These are phyloP conservation scores for Hippotragus niger DNA, from an alignment of 2,113 vertebrate species.

Conservation along the genomic window DNA sequence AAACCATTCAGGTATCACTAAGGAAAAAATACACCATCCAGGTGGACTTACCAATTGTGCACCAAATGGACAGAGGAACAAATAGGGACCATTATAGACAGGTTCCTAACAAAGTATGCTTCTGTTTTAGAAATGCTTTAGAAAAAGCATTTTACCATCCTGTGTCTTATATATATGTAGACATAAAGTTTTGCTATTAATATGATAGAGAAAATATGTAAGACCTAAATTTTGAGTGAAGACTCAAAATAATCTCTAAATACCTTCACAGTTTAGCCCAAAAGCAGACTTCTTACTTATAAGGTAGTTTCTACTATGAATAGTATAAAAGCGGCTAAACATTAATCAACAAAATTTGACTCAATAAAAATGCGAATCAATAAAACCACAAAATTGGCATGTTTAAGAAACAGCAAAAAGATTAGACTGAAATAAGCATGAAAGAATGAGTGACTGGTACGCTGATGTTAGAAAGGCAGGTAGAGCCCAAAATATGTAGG, in stretches of 20 bases:
- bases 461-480: background rate
- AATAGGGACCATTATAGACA: background rate
- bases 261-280: background rate
- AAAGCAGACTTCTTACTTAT: background rate
- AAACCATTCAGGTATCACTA: background rate
- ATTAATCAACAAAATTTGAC: background rate
- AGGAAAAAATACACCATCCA: background rate
- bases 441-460: background rate
- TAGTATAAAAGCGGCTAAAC: background rate
- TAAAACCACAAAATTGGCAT: background rate
- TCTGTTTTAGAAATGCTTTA: background rate
- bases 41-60: background rate
- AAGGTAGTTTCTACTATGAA: background rate
- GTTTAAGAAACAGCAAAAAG: background rate
- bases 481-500: background rate
- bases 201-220: background rate
- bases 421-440: background rate
- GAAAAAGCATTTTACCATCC: background rate
- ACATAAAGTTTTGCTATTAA: background rate
- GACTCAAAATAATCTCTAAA: background rate
- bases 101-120: background rate
- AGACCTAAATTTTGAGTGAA: constrained; percentile 6
- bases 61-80: background rate
- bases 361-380: background rate
- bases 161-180: background rate